A percentile compares a stretch with the other conserved stretches of the same genome.
phyloP scores from a whole-genome alignment of 1,140 invertebrate species.

The Sinella curviseta region DNA sequence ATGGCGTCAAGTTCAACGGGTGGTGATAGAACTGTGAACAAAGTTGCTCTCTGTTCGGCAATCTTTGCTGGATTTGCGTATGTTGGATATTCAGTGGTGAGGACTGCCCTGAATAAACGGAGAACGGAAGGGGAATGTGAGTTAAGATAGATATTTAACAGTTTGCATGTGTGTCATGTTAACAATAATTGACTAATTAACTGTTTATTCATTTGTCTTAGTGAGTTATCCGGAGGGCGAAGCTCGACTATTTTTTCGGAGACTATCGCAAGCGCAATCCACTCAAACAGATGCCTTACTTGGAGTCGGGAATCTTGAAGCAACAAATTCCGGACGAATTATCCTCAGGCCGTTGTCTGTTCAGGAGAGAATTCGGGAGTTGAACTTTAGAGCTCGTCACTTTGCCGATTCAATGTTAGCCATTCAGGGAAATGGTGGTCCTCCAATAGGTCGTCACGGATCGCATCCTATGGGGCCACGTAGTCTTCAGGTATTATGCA shows the following conservation, averaged over 20 bases:
- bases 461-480: slow-evolving; percentile 33
- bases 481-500: slow-evolving; percentile 43
- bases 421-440: slow-evolving; percentile 53
- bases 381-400: slow-evolving; percentile 60
- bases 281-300: slow-evolving; percentile 60
- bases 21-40: slow-evolving; percentile 56
- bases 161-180: background rate
- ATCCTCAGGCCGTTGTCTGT: slow-evolving; percentile 57
- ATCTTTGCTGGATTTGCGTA: slow-evolving; percentile 62
- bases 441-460: slow-evolving; percentile 46
- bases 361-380: slow-evolving; percentile 59
- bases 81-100: slow-evolving; percentile 59
- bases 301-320: slow-evolving; percentile 58
- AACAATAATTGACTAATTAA: background rate
- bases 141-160: slow-evolving; percentile 20
- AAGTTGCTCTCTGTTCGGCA: slow-evolving; percentile 59
- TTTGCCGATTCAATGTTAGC: slow-evolving; percentile 60
- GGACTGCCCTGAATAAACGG: slow-evolving; percentile 58
- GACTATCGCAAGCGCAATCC: slow-evolving; percentile 56
- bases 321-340: slow-evolving; percentile 53
- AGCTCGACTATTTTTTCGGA: slow-evolving; percentile 56
- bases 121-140: slow-evolving; percentile 52
- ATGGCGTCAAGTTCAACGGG: slow-evolving; percentile 38
- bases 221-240: slow-evolving; percentile 53
- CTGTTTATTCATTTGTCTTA: slow-evolving; percentile 42